Conservation (phyloP, 2,797 vertebrate genomes). For the Clamator glandarius region DNA sequence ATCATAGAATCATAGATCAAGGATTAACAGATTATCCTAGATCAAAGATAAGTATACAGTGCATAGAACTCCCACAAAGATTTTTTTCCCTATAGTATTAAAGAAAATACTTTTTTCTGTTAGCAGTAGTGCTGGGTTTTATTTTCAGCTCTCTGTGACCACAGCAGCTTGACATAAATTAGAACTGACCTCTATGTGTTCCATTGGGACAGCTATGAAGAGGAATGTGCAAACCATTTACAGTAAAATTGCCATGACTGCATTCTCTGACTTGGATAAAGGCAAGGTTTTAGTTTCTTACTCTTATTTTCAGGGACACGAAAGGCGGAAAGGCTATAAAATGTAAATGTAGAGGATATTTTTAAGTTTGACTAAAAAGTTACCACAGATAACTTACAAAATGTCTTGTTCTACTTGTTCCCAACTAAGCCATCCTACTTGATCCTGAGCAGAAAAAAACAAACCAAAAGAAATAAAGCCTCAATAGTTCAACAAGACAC, state of each 20-base stretch:
- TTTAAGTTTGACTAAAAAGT: not conserved
- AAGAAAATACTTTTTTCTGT: not conserved
- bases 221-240: not conserved
- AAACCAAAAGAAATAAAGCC: not conserved
- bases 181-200: not conserved
- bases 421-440: not conserved
- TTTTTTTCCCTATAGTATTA: not conserved
- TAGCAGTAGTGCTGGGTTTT: not conserved
- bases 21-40: not conserved
- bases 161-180: constrained; percentile 38
- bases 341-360: not conserved
- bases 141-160: not conserved
- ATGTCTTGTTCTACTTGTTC: not conserved
- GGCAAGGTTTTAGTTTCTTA: not conserved
- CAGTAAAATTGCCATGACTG: not conserved
- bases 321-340: not conserved
- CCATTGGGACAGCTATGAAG: not conserved
- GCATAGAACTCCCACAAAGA: not conserved
- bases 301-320: not conserved
- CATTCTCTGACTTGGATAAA: not conserved
- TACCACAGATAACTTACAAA: not conserved
- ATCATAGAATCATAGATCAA: not conserved
- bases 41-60: not conserved
- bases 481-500: not conserved
- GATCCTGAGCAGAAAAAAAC: not conserved